Percentiles rank a stretch among this genome's conserved stretches.
These are phyloP conservation scores for Enoplosus armatus DNA, from an alignment of 2,797 vertebrate species.

Conservation along the genomic window DNA sequence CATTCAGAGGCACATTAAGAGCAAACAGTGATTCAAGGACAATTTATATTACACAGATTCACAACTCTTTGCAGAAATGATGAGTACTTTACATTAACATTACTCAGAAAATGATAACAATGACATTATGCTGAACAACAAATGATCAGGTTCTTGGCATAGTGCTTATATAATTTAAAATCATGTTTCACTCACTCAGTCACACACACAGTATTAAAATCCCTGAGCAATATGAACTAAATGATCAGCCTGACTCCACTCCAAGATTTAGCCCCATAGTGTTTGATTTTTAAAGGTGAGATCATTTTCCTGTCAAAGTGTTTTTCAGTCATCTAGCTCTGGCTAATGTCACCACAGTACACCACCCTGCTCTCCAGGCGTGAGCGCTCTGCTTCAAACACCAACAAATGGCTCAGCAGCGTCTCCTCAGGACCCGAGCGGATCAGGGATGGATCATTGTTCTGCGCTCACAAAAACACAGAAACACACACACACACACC, in stretches of 20 bases:
- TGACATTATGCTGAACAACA: neutral
- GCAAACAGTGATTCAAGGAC: neutral
- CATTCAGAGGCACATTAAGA: neutral
- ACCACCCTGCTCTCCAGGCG: constrained; percentile 85
- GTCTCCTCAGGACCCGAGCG: constrained; percentile 86
- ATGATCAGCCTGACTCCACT: neutral
- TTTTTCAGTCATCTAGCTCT: constrained; percentile 10
- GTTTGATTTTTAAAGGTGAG: neutral
- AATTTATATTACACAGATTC: neutral
- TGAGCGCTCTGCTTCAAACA: constrained; percentile 89
- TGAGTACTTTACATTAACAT: neutral
- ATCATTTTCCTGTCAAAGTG: neutral
- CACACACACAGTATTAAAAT: neutral
- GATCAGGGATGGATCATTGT: constrained; percentile 83
- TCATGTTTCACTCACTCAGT: neutral
- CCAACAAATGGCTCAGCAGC: constrained; percentile 86
- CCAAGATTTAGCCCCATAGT: neutral
- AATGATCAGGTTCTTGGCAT: neutral
- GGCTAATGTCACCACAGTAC: constrained; percentile 56
- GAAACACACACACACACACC: neutral
- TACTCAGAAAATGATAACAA: neutral
- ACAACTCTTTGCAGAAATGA: neutral
- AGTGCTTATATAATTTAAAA: neutral
- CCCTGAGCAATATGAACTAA: constrained; percentile 7
- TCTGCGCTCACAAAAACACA: constrained; percentile 72